phyloP scores from a whole-genome alignment of 2,797 vertebrate genomes.

The Diceros bicornis region DNA sequence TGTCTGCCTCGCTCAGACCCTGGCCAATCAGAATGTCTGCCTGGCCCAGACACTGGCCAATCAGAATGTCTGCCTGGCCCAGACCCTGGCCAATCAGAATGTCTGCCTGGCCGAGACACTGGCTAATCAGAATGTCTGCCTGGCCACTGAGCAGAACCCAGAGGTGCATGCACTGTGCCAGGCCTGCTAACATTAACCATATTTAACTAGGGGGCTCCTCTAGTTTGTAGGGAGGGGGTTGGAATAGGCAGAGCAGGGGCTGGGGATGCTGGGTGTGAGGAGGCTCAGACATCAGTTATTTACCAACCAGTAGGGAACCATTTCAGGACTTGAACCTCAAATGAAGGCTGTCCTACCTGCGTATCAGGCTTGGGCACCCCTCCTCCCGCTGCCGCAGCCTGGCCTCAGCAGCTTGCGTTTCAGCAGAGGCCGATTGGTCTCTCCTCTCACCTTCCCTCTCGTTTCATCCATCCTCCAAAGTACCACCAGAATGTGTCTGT shows the following conservation, averaged over 20 bases:
- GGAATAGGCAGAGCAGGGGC: neutral
- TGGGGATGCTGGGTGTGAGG: neutral
- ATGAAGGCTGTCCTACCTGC: neutral
- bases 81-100: too few species aligned
- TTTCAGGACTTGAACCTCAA: neutral
- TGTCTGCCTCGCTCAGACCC: neutral
- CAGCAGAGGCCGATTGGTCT: neutral
- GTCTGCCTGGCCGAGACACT: neutral
- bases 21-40: neutral
- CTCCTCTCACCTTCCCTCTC: neutral
- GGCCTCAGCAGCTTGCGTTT: neutral
- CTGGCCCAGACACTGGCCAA: too few species aligned
- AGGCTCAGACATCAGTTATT: neutral
- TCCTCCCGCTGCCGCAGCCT: neutral
- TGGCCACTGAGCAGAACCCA: neutral
- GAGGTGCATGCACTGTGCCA: neutral
- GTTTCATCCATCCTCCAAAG: neutral
- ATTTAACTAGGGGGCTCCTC: too few species aligned
- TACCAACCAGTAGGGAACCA: neutral
- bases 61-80: too few species aligned
- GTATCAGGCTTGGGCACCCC: neutral
- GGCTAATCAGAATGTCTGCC: neutral
- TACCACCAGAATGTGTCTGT: neutral
- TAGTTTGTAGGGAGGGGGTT: neutral
- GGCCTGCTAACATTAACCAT: neutral